phyloP scores from a whole-genome alignment of 1,140 invertebrate genomes.

The Popillia japonica region DNA sequence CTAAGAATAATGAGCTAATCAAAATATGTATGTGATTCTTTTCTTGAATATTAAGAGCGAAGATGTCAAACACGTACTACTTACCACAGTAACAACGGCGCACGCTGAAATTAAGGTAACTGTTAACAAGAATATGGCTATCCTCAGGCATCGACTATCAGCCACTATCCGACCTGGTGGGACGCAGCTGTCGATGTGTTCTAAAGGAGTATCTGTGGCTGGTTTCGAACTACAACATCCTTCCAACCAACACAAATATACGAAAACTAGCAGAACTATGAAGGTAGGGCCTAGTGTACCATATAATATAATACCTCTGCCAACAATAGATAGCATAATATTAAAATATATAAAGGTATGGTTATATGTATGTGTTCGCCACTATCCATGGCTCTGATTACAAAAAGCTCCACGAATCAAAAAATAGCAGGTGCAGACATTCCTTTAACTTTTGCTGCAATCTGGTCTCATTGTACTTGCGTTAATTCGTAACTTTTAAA shows the following conservation, averaged over 20 bases:
- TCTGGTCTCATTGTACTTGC: too few species aligned
- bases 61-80: too few species aligned
- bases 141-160: constrained; percentile 69
- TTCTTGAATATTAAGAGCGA: too few species aligned
- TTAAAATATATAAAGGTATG: too few species aligned
- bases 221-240: constrained; percentile 57
- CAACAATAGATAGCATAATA: constrained; percentile 46
- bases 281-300: constrained; percentile 72
- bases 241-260: constrained; percentile 70
- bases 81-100: constrained; percentile 76
- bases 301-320: constrained; percentile 70
- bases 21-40: too few species aligned
- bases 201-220: constrained; percentile 59
- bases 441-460: too few species aligned
- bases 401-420: too few species aligned
- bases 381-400: too few species aligned
- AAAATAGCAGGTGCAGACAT: too few species aligned
- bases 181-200: constrained; percentile 61
- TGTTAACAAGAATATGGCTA: constrained; percentile 73
- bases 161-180: constrained; percentile 69
- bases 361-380: too few species aligned
- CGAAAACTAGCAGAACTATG: constrained; percentile 69
- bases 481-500: too few species aligned
- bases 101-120: constrained; percentile 72
- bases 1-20: neutral